Evolutionary conservation across 1,140 invertebrate genomes (phyloP).

Genomic region (Belonocnema kinseyi): DNA sequence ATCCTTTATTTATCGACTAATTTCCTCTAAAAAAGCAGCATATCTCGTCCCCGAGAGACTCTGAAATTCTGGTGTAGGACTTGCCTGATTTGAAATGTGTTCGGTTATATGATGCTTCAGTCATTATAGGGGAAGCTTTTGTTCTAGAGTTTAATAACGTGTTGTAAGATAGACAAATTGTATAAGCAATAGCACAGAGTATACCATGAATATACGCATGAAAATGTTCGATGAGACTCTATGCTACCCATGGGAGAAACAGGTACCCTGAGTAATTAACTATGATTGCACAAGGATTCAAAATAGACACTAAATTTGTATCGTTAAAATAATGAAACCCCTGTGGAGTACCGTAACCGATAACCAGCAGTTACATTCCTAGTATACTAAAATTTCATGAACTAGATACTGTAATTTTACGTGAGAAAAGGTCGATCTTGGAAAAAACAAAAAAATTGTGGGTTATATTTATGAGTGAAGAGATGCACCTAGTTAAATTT

Average conservation of each 20-base stretch:
- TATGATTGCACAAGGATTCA: conserved; percentile 30
- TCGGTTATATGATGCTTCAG: too few relatives aligned
- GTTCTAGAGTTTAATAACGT: conserved; percentile 12
- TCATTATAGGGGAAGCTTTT: not conserved
- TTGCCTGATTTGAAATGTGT: too few relatives aligned
- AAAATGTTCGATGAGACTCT: conserved; percentile 27
- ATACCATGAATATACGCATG: conserved; percentile 26
- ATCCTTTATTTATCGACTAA: too few relatives aligned
- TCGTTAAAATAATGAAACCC: conserved; percentile 32
- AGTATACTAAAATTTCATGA: not conserved
- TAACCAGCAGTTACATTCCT: conserved; percentile 14
- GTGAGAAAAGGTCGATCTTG: not conserved
- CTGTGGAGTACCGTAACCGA: conserved; percentile 23
- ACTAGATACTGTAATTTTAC: too few relatives aligned
- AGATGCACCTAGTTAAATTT: too few relatives aligned
- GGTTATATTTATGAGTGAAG: too few relatives aligned
- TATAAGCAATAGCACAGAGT: conserved; percentile 9
- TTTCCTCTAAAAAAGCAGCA: too few relatives aligned
- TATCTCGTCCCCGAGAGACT: too few relatives aligned
- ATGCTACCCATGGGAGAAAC: conserved; percentile 21
- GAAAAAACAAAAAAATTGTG: not conserved
- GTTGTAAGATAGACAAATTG: conserved; percentile 28
- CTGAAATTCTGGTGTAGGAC: too few relatives aligned
- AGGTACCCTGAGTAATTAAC: conserved; percentile 29
- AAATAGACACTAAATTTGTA: conserved; percentile 30